phyloP scores from a whole-genome alignment of 2,888 invertebrate species.

The Leptinotarsa rubiginosa region DNA sequence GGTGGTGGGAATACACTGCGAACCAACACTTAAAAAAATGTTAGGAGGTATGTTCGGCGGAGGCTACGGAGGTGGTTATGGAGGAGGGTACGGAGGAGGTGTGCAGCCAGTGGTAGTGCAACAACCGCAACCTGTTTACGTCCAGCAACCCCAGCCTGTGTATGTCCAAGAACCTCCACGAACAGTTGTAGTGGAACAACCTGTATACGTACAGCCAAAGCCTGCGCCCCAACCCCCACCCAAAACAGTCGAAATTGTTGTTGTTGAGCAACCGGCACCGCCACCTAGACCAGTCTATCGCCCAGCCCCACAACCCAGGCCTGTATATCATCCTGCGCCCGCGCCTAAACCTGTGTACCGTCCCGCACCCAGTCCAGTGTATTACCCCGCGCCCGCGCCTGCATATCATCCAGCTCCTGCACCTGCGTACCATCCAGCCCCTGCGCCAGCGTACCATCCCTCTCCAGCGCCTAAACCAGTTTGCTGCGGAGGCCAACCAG shows the following conservation, averaged over 20 bases:
- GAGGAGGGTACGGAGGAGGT: constrained; percentile 24
- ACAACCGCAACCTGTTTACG: constrained; percentile 22
- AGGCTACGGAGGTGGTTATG: constrained; percentile 33
- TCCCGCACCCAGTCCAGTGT: not conserved
- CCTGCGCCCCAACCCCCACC: not conserved
- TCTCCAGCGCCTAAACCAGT: constrained; percentile 3
- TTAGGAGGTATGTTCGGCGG: constrained; percentile 24
- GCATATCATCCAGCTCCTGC: constrained; percentile 2
- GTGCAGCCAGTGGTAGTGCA: constrained; percentile 10
- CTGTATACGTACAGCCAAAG: not conserved
- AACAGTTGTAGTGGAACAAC: not conserved
- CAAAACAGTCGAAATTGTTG: constrained; percentile 15
- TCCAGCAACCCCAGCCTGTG: constrained; percentile 14
- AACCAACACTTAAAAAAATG: constrained; percentile 25
- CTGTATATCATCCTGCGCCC: not conserved
- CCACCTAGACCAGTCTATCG: constrained; percentile 1
- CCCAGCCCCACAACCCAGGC: not conserved
- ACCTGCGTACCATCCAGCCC: constrained; percentile 3
- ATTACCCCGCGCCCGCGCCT: not conserved
- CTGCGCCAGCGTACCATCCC: not conserved
- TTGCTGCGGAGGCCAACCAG: not conserved
- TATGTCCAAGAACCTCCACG: not conserved
- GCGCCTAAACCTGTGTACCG: not conserved
- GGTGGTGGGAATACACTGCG: not conserved
- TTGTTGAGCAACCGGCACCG: constrained; percentile 9